phyloP scores from a whole-genome alignment of 30 jellyfish, hydroid and myxozoan genomes.

The Pelagia noctiluca region DNA sequence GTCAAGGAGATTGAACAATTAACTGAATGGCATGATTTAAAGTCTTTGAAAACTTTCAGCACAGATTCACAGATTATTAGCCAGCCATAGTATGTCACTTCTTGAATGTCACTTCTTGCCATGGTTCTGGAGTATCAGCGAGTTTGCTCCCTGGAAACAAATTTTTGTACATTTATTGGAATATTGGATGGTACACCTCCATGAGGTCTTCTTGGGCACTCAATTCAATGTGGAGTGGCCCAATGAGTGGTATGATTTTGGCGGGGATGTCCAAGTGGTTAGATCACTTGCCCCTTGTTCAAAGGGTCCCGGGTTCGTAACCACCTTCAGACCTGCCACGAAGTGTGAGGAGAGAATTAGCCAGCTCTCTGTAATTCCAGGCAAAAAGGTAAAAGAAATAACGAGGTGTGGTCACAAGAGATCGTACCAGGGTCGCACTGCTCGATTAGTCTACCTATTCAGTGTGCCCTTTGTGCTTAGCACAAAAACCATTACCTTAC shows the following conservation, averaged over 20 bases:
- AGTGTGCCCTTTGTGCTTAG: no score
- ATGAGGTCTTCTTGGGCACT: not conserved
- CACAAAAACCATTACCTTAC: no score
- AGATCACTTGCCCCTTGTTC: no score
- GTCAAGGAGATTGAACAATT: slow-evolving; percentile 11
- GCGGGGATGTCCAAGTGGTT: no score
- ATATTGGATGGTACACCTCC: not conserved
- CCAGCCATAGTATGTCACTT: slow-evolving; percentile 21
- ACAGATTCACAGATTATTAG: not conserved
- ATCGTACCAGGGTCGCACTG: no score
- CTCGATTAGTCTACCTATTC: no score
- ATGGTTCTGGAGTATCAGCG: not conserved
- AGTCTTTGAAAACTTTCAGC: not conserved
- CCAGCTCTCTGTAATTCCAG: not conserved
- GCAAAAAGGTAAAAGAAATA: no score
- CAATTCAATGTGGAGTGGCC: not conserved
- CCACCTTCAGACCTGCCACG: no score
- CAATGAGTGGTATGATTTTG: slow-evolving; percentile 4
- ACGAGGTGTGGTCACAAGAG: no score
- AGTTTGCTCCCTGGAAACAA: not conserved
- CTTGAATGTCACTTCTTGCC: not conserved
- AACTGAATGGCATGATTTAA: not conserved
- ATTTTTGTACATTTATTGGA: not conserved
- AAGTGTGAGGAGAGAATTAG: no score
- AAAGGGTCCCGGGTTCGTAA: no score